Evolutionary conservation across 2,888 invertebrate species (phyloP), one percentile per base, ranked within the genome.

Genomic region (Baronia brevicornis): DNA sequence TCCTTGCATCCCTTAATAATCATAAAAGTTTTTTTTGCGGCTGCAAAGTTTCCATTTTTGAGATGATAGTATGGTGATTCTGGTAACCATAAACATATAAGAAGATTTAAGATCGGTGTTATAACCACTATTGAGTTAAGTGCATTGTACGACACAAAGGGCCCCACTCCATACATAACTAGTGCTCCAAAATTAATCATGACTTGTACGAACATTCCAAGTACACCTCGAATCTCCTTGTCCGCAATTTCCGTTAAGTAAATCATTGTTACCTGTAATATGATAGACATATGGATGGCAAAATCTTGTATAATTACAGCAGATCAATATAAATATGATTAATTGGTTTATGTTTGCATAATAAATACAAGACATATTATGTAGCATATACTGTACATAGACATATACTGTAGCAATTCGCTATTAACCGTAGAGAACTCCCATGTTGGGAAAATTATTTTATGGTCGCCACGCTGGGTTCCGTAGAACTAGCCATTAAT

Each of bases 21-120:
- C 48, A 65, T 63, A 20, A 85, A 73, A 34, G 70, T 78, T 17
- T 62, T 71, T 41, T 63, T 74, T 0, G 88, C 87, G 0, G 77
- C 75, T 1, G 69, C 73, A 2, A 75, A 48, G 13, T 79, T 65
- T 1, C 79, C 84, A 36, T 80, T 78, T 57, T 86, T 87, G 18
- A 90, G 56, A 24, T 89, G 69, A 44, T 80, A 88, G 44, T 88
- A 88, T 1, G 89, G 89, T 0, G 89, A 87, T 48, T 89, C 89
- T 0, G 89, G 89, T 61, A 88, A 80, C 84, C 87, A 87, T 4
- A 71, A 38, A 46, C 88, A 87, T 0, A 72, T 54, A 0, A 78
- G 18, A 23, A 85, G 73, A 36, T 85, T 86, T 9, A 74, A 39
- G 2, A 86, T 45, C 0, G 88, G 86, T 12, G 88, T 62, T 0